Conservation (phyloP, 2,888 invertebrate species). For the Drosophila flavopinicola region DNA sequence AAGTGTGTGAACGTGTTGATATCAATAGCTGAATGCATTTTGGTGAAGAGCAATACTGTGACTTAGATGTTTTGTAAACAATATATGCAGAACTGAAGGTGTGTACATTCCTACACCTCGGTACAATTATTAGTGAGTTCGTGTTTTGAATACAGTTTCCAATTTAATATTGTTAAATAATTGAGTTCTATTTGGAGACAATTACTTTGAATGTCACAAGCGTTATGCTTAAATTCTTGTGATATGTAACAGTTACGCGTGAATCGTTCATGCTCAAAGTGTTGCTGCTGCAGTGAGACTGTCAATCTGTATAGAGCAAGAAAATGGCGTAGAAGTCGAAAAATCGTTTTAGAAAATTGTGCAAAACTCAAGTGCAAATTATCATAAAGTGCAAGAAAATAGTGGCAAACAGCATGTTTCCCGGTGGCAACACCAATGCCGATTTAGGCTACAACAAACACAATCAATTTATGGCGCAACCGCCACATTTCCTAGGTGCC, state of each 20-base stretch:
- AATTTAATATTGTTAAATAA: background rate
- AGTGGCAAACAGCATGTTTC: conserved; percentile 70
- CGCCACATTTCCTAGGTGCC: conserved; percentile 88
- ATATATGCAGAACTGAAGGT: too few relatives aligned
- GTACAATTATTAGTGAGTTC: too few relatives aligned
- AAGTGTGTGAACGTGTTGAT: background rate
- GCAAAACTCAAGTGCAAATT: conserved; percentile 15
- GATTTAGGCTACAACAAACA: conserved; percentile 76
- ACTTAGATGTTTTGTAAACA: background rate
- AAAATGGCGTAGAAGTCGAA: conserved; percentile 62
- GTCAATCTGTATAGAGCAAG: conserved; percentile 36
- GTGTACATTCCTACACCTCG: too few relatives aligned
- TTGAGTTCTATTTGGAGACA: background rate
- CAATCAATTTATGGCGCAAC: conserved; percentile 84
- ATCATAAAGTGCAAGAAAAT: conserved; percentile 10
- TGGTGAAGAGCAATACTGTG: background rate
- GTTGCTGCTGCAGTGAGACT: conserved; percentile 33
- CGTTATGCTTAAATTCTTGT: background rate
- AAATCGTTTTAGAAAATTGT: conserved; percentile 35
- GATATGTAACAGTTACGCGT: conserved; percentile 6
- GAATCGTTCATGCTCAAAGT: conserved; percentile 5
- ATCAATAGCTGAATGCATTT: conserved; percentile 5
- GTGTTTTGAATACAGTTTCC: too few relatives aligned
- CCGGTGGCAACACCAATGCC: conserved; percentile 81
- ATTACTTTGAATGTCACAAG: background rate